A percentile compares a stretch with the other conserved stretches of the same genome.
Evolutionary conservation across 2,888 invertebrate genomes (phyloP).

Genomic region (Lasioglossum vierecki): DNA sequence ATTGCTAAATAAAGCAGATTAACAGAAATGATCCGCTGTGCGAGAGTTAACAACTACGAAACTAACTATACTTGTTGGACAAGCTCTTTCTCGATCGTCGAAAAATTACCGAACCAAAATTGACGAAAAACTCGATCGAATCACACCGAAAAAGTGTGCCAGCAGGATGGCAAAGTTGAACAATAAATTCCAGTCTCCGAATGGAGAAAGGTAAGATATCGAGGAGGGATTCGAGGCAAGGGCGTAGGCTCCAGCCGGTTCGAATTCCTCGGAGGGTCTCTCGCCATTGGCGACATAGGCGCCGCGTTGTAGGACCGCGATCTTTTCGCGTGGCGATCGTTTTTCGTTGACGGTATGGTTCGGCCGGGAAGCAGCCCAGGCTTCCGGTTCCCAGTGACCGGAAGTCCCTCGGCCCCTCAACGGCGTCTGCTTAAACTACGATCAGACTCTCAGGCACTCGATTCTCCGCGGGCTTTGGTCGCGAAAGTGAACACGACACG

Average conservation of each 20-base stretch:
- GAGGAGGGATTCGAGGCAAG: not conserved
- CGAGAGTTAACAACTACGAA: too few species aligned
- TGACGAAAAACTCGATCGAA: not conserved
- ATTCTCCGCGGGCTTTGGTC: slow-evolving; percentile 69
- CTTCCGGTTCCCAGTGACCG: slow-evolving; percentile 22
- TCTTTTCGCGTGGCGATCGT: slow-evolving; percentile 10
- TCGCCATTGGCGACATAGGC: slow-evolving; percentile 3
- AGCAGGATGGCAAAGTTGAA: not conserved
- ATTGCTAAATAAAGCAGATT: too few species aligned
- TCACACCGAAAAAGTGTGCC: not conserved
- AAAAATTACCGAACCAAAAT: not conserved
- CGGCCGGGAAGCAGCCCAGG: not conserved
- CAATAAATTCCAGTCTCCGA: not conserved
- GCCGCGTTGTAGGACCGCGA: slow-evolving; percentile 3
- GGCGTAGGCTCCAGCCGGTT: not conserved
- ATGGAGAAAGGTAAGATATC: not conserved
- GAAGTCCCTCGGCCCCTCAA: slow-evolving; percentile 41
- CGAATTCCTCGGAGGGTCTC: slow-evolving; percentile 18
- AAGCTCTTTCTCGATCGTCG: not conserved
- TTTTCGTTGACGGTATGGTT: not conserved
- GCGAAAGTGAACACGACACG: slow-evolving; percentile 67
- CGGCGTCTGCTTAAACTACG: slow-evolving; percentile 57
- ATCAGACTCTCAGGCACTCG: slow-evolving; percentile 72
- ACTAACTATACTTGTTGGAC: too few species aligned
- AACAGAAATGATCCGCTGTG: too few species aligned